Conservation (phyloP, 1,140 invertebrate species). For the Latrodectus geometricus region DNA sequence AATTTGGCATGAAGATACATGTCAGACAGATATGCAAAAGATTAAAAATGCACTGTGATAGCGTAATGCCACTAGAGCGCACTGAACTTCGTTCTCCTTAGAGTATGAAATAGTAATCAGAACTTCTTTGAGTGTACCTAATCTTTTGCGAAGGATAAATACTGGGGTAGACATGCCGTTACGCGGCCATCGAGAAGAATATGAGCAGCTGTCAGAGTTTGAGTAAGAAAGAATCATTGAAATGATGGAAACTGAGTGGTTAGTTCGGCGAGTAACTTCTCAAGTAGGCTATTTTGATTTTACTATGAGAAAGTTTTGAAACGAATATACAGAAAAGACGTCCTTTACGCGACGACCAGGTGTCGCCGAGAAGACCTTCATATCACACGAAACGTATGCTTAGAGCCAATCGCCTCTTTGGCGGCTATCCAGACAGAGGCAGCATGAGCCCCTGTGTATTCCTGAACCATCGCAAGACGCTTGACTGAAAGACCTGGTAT, state of each 20-base stretch:
- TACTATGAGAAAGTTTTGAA: background rate
- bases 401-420: background rate
- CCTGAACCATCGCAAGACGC: background rate
- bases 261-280: background rate
- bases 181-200: background rate
- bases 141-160: background rate
- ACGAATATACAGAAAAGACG: background rate
- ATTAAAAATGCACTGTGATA: conserved; percentile 3
- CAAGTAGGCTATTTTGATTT: background rate
- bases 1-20: background rate
- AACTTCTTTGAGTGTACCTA: background rate
- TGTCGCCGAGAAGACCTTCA: background rate
- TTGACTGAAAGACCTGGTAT: background rate
- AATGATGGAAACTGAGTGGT: background rate
- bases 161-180: background rate
- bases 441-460: background rate
- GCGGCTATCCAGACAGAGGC: background rate
- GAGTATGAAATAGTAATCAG: background rate
- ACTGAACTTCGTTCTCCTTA: background rate
- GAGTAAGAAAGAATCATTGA: background rate
- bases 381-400: background rate
- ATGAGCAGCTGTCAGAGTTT: background rate
- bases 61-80: background rate
- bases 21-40: background rate
- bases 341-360: background rate